Evolutionary conservation across 2,888 invertebrate genomes (phyloP), one percentile per base, ranked within the genome.

Genomic region (Timema podura): DNA sequence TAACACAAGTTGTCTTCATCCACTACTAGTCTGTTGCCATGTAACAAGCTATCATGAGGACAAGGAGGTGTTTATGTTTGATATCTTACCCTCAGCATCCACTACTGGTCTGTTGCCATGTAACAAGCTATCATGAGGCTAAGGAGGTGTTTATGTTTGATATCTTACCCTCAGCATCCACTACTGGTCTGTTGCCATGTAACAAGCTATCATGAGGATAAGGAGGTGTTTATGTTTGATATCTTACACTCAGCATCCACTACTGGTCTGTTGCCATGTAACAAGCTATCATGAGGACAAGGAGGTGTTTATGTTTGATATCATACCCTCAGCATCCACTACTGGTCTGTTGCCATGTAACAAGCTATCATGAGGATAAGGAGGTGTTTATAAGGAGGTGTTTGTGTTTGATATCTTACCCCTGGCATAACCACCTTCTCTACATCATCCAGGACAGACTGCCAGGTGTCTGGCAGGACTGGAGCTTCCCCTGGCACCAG

Each of bases 391-490:
- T 3, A 30, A 30, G 30, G 30, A 30, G 16, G n/a, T 9, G 16
- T 16, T 57, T 57, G 8, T 16, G 16, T 57, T 9, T 10, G 6
- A 57, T 16, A 57, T 45, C 81, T 80, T 80, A 91, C 95, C 75
- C 98, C 98, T 0, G 97, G 97, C 89, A 96, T 90, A 74, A 99
- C 92, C 69, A 92, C 86, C 75, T 89, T 84, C 78, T 93, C 93
- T 72, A 98, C 88, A 78, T 98, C 98, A 72, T 88, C 85, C 76
- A 98, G 86, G n/a, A 98, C 87, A 48, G 89, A 88, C 77, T 90
- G 86, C 95, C 96, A 98, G 9, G 87, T 81, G 80, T 97, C 95
- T 0, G 94, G 88, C 3, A 87, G 80, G 74, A 91, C 87, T 0
- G 98, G 98, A 8, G 95, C 92, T 75, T 91, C 87, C 70, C 88